Evolutionary conservation across 2,888 invertebrate species (phyloP).

Genomic region (Mycalesis mineus): DNA sequence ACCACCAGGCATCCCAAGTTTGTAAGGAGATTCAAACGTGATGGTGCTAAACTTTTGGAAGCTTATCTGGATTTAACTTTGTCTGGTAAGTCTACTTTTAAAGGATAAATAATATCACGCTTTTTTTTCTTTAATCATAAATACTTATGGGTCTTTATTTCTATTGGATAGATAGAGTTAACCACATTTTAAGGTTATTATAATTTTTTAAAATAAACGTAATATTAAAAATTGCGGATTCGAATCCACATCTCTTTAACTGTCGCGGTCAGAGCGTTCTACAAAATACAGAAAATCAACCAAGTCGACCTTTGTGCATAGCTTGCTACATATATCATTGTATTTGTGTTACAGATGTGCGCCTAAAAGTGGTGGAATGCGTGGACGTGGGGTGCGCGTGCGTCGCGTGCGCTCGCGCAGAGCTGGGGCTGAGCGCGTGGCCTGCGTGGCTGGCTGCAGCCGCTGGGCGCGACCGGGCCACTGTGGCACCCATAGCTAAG

Average conservation of each 20-base stretch:
- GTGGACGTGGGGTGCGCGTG: conserved; percentile 67
- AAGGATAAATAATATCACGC: no score
- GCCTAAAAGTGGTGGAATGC: conserved; percentile 58
- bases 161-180: no score
- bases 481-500: conserved; percentile 55
- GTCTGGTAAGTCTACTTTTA: conserved; percentile 56
- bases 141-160: no score
- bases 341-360: conserved; percentile 55
- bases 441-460: conserved; percentile 52
- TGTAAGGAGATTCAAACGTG: conserved; percentile 56
- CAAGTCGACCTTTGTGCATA: no score
- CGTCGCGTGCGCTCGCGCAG: conserved; percentile 66
- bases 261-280: no score
- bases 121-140: no score
- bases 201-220: no score
- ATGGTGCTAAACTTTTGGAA: conserved; percentile 58
- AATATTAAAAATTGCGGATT: no score
- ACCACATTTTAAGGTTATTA: no score
- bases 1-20: conserved; percentile 63
- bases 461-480: conserved; percentile 37
- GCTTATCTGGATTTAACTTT: conserved; percentile 65
- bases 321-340: no score
- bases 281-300: no score
- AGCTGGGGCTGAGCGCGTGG: conserved; percentile 62
- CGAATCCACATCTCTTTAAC: no score